Evolutionary conservation across 2,113 vertebrate species (phyloP), one percentile per base, ranked within the genome.

Genomic region (Chinchilla lanigera): DNA sequence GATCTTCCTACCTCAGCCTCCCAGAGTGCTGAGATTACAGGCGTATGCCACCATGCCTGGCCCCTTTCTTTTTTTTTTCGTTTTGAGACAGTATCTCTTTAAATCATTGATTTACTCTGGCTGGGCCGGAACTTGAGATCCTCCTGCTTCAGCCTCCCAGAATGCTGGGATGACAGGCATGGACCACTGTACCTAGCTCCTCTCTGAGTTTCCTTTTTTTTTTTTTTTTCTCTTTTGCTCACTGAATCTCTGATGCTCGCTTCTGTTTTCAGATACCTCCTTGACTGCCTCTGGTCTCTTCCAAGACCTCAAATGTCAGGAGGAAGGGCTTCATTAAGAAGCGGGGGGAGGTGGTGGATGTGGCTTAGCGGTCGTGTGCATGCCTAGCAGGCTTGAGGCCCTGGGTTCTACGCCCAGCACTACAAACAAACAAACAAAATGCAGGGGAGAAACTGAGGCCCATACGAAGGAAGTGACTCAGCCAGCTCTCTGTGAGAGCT

Each of bases 371-470:
- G n/a, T 41, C 38, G 5, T 38, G 13, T 12, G 22, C 69, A 67
- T 78, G 71, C 47, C 58, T 35, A 17, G 54, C 26, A 52, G 10
- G 50, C 33, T n/a, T 4, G 33, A 54, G 91, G 69, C 20, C 35
- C 56, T 20, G 8, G 41, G 44, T 77, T 77, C 30, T 38, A 50
- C 16, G 50, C 24, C 9, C 7, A 28, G 75, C 6, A n/a, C 19
- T 44, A 13, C 24, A 26, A 65, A 50, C 44, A 47, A 61, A 22
- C 17, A 56, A 24, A 52, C 58, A 47, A 50, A 50, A 78, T 20
- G 19, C 71, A n/a, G 65, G 44, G 71, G 93, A 58, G 90, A 94
- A 92, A 96, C 93, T 93, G 95, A 96, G 94, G 84, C 84, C 69
- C n/a, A 44, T 11, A 77, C 73, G 61, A 7, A 90, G 88, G 90